These are phyloP conservation scores for Liopterus haemorrhoidalis DNA, from an alignment of 2,888 invertebrate species.

Conservation along the genomic window DNA sequence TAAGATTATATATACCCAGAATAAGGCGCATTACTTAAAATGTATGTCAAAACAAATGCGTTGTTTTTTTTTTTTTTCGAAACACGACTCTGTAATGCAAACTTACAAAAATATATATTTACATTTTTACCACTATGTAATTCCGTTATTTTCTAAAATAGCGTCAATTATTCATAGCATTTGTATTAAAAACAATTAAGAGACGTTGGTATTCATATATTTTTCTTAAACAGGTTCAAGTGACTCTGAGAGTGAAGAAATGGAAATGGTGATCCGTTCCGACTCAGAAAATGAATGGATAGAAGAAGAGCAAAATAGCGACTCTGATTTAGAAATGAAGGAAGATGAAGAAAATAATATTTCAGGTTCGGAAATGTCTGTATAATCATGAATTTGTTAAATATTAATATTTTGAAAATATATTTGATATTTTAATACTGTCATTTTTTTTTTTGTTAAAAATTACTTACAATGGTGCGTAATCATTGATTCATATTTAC, in stretches of 20 bases:
- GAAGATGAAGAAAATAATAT: slow-evolving; percentile 26
- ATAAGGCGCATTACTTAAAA: not conserved
- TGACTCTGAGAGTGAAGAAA: slow-evolving; percentile 40
- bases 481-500: too few species aligned
- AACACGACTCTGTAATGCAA: too few species aligned
- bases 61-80: slow-evolving; percentile 5
- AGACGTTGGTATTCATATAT: too few species aligned
- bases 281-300: slow-evolving; percentile 43
- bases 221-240: slow-evolving; percentile 41
- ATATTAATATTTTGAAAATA: too few species aligned
- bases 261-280: slow-evolving; percentile 37
- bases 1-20: slow-evolving; percentile 30
- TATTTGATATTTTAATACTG: too few species aligned
- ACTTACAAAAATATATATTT: too few species aligned
- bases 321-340: slow-evolving; percentile 32
- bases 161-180: too few species aligned
- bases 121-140: too few species aligned
- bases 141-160: not conserved
- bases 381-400: too few species aligned
- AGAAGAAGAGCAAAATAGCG: slow-evolving; percentile 40
- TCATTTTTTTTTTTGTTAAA: too few species aligned
- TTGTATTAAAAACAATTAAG: too few species aligned
- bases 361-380: slow-evolving; percentile 21
- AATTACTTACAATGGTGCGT: too few species aligned
- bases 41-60: not conserved